phyloP scores from a whole-genome alignment of 2,888 invertebrate genomes.

The Ypsolopha sequella region DNA sequence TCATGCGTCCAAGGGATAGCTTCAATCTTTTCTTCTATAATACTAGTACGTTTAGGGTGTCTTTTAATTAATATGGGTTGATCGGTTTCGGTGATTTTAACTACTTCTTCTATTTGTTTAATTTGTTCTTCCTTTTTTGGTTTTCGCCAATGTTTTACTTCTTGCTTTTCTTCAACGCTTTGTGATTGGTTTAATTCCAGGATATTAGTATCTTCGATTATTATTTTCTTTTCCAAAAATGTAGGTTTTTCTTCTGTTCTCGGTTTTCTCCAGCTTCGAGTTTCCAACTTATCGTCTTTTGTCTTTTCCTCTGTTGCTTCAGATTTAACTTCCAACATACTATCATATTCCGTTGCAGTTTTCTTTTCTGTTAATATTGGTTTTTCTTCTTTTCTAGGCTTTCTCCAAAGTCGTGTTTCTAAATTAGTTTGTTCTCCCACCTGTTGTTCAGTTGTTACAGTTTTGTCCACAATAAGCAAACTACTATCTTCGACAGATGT shows the following conservation, averaged over 20 bases:
- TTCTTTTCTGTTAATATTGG: conserved; percentile 1
- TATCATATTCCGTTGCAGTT: conserved; percentile 44
- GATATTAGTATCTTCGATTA: no score
- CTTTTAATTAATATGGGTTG: not conserved
- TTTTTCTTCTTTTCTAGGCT: conserved; percentile 31
- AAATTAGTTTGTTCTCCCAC: conserved; percentile 11
- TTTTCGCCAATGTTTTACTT: conserved; percentile 11
- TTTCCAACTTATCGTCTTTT: conserved; percentile 9
- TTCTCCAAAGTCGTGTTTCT: conserved; percentile 31
- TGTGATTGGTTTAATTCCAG: no score
- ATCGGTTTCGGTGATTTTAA: conserved; percentile 6
- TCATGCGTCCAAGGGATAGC: conserved; percentile 73
- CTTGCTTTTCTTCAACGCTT: not conserved
- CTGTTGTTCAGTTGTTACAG: conserved; percentile 14
- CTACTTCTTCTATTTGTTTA: not conserved
- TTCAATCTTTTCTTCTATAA: conserved; percentile 32
- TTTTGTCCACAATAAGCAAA: conserved; percentile 16
- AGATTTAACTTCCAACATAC: conserved; percentile 21
- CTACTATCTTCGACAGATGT: conserved; percentile 4
- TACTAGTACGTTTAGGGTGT: conserved; percentile 7
- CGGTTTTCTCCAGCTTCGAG: conserved; percentile 14
- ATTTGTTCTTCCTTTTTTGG: conserved; percentile 5
- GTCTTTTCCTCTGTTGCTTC: not conserved
- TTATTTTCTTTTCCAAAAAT: conserved; percentile 5
- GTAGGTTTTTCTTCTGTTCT: conserved; percentile 7